A percentile compares a stretch with the other conserved stretches of the same genome.
Conservation (phyloP, 2,113 vertebrate species). For the Fregata magnificens region DNA sequence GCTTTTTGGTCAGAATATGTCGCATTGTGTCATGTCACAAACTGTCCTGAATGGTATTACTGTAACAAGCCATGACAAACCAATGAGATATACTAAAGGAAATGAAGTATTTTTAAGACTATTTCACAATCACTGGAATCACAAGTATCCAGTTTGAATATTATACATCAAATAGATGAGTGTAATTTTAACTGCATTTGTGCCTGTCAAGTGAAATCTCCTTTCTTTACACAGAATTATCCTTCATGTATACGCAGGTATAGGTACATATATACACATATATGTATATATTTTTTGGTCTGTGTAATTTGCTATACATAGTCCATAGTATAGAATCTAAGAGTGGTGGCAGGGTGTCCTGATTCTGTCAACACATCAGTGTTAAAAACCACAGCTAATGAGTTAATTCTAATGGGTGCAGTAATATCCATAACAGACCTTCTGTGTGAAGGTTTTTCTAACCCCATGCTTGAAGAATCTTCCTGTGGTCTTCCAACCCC, state of each 20-base stretch:
- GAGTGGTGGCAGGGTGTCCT: not conserved
- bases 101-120: slow-evolving; percentile 43
- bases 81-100: slow-evolving; percentile 7
- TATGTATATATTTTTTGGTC: not conserved
- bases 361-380: not conserved
- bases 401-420: not conserved
- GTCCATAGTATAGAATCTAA: not conserved
- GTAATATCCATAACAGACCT: not conserved
- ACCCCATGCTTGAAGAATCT: not conserved
- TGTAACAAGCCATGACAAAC: slow-evolving; percentile 13
- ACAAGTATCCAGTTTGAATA: not conserved
- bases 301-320: not conserved
- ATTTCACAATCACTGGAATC: not conserved
- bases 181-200: not conserved
- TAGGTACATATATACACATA: not conserved
- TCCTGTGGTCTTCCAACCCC: not conserved
- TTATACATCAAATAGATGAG: not conserved
- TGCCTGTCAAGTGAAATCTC: not conserved
- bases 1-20: slow-evolving; percentile 1
- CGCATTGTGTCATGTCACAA: not conserved
- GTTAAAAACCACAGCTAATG: not conserved
- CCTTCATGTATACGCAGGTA: not conserved
- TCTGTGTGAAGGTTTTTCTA: not conserved
- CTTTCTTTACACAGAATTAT: not conserved
- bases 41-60: not conserved